Base-by-base conservation (phyloP, 53 echinoderm and acorn worm species). In the Patiria pectinifera region DNA sequence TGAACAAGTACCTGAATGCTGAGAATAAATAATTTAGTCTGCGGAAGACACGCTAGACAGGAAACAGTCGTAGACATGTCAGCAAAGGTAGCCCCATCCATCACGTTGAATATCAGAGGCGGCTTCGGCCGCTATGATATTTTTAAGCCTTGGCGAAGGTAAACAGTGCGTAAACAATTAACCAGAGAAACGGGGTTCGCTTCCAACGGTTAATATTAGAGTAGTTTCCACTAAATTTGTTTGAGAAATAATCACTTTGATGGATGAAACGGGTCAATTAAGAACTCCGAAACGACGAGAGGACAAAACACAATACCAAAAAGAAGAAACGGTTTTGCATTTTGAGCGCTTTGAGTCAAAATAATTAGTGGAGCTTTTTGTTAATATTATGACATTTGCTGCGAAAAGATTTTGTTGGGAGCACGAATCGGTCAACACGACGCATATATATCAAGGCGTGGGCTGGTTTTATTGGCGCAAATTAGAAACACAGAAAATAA, bases 131-230 rank as follows among this genome's bases (percentile, higher is more conserved):
- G 79, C 79, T 45, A 72, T 86, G 74, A 86, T 74, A 53, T 72
- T 7, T 9, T 19, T 44, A 59, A 88, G 59, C 88, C 78, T 10
- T 78, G 62, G 60, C 75, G 14, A 76, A 24, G 48, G 87, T 87
- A 74, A 87, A 76, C 88, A 88, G 77, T 23, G 22, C 19, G 86
- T 88, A 61, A 78, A 88, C 88, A 88, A 88, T 88, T 87, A 87
- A 87, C 87, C 48, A 59, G 24, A 25, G 44, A 82, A 21, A 59
- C 53, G 44, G 58, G 23, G 22, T 53, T 59, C 58, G 15, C 13
- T 59, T 59, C 23, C 11, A 45, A 82, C 82, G 15, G 59, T 59
- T 59, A 53, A 82, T 82, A 82, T 78, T 78, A 78, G 44, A 78
- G 46, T 13, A 45, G 79, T 78, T 76, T 21, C 66, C 5, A 22